phyloP scores from a whole-genome alignment of 1,140 invertebrate species.

The Atta texana region DNA sequence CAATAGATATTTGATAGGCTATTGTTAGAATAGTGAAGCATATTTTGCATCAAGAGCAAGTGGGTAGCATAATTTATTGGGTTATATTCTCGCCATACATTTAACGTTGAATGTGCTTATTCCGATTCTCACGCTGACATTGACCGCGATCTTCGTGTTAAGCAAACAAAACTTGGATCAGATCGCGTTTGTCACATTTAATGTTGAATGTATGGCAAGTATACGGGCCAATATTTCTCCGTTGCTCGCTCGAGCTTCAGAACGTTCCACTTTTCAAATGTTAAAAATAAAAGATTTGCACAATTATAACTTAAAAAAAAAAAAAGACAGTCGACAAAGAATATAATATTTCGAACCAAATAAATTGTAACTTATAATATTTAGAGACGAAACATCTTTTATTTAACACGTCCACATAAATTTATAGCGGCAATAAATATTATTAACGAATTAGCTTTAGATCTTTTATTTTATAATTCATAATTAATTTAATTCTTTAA shows the following conservation, averaged over 20 bases:
- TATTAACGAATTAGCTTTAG: neutral
- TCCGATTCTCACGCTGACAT: constrained; percentile 58
- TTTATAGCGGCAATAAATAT: neutral
- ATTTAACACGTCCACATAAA: neutral
- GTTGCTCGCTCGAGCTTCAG: neutral
- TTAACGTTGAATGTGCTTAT: constrained; percentile 50
- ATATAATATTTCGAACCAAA: neutral
- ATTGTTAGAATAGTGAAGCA: constrained; percentile 23
- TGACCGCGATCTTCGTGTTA: constrained; percentile 57
- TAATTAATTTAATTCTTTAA: neutral
- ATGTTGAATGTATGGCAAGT: neutral
- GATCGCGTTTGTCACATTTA: constrained; percentile 43
- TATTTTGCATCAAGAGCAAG: neutral
- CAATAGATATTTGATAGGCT: neutral
- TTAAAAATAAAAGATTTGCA: constrained; percentile 9
- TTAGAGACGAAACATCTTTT: no score
- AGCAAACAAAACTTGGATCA: constrained; percentile 53
- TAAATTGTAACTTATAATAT: neutral
- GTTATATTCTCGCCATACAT: constrained; percentile 8
- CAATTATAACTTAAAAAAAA: neutral
- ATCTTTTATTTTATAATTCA: neutral
- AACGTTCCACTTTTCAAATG: constrained; percentile 19
- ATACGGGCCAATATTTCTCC: constrained; percentile 24
- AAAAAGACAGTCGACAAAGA: neutral
- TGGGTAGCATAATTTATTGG: constrained; percentile 28